A percentile compares a stretch with the other conserved stretches of the same genome.
phyloP scores from a whole-genome alignment of 2,888 invertebrate genomes.

The Pimpla rufipes region DNA sequence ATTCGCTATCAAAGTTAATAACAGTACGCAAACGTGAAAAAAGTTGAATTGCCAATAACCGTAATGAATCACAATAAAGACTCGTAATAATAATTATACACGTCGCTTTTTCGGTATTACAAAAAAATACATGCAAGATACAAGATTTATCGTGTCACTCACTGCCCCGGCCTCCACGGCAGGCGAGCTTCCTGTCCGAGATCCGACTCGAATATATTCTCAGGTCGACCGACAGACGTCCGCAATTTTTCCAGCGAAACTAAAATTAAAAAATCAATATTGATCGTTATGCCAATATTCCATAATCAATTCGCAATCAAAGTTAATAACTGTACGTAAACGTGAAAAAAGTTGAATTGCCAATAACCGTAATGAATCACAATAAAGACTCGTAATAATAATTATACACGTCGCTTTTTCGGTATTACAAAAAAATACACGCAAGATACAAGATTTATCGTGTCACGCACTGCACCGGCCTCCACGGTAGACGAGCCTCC shows the following conservation, averaged over 20 bases:
- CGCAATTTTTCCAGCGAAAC: neutral
- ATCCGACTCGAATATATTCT: slow-evolving; percentile 35
- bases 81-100: too few relatives aligned
- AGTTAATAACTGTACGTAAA: too few relatives aligned
- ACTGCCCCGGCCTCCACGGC: slow-evolving; percentile 41
- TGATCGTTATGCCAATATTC: neutral
- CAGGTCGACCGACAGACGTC: slow-evolving; percentile 2
- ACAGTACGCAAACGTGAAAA: neutral
- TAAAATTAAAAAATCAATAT: slow-evolving; percentile 4
- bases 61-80: too few relatives aligned
- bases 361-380: too few relatives aligned
- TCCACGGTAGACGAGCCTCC: slow-evolving; percentile 1
- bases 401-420: too few relatives aligned
- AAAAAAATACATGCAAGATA: too few relatives aligned
- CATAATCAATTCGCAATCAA: neutral
- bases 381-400: too few relatives aligned
- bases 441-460: too few relatives aligned
- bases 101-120: too few relatives aligned
- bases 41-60: neutral
- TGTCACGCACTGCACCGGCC: slow-evolving; percentile 70
- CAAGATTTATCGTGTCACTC: slow-evolving; percentile 77
- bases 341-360: neutral
- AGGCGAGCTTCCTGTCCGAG: neutral
- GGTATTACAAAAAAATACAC: too few relatives aligned
- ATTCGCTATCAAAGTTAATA: neutral